Evolutionary conservation across 2,888 invertebrate species (phyloP).

Genomic region (Cancer borealis): DNA sequence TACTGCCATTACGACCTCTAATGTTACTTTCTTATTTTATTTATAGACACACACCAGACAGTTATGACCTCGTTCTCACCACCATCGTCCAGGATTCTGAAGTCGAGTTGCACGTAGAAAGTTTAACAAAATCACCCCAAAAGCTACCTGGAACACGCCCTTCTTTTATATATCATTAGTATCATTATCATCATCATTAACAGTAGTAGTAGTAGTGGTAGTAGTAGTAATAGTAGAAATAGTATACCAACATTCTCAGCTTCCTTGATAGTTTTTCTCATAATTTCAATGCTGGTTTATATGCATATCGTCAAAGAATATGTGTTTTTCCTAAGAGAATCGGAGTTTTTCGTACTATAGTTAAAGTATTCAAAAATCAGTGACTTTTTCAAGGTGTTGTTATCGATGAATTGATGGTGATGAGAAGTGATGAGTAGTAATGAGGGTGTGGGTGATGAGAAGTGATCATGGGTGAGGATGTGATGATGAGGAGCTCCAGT

Average conservation of each 20-base stretch:
- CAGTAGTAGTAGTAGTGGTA: background rate
- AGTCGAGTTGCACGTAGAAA: background rate
- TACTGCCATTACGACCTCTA: background rate
- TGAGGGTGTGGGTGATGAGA: background rate
- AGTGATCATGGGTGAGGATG: background rate
- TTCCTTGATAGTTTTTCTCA: background rate
- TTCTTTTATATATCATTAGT: background rate
- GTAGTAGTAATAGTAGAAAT: background rate
- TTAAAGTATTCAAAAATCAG: background rate
- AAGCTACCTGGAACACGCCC: background rate
- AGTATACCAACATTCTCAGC: background rate
- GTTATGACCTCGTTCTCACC: constrained; percentile 5
- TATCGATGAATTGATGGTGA: background rate
- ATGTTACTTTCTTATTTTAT: constrained; percentile 15
- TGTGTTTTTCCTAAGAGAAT: background rate
- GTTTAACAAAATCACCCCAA: background rate
- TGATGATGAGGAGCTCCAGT: too few relatives aligned
- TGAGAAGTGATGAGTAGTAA: background rate
- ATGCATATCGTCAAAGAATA: background rate
- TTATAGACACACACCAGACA: constrained; percentile 20
- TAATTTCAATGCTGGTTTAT: background rate
- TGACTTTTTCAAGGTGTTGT: background rate
- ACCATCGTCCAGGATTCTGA: background rate
- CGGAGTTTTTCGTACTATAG: background rate
- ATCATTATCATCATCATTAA: background rate